phyloP scores from a whole-genome alignment of 2,113 vertebrate species.

The Oncorhynchus gorbuscha region DNA sequence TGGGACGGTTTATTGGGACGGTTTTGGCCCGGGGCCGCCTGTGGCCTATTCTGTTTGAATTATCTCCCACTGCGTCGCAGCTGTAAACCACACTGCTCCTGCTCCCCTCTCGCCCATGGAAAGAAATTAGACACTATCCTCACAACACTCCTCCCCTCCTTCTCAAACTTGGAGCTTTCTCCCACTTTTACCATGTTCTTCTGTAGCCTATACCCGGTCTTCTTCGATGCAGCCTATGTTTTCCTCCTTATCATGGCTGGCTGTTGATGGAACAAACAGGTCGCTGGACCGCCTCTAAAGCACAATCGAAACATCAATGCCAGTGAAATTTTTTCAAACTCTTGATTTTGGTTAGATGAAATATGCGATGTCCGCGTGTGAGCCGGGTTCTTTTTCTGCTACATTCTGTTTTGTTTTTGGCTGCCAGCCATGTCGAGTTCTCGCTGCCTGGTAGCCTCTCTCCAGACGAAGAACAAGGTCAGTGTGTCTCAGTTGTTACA shows the following conservation, averaged over 20 bases:
- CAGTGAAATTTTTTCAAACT: slow-evolving; percentile 38
- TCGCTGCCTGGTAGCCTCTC: slow-evolving; percentile 66
- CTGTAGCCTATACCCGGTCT: slow-evolving; percentile 23
- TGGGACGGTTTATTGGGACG: neutral
- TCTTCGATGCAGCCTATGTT: slow-evolving; percentile 36
- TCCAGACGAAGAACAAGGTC: slow-evolving; percentile 84
- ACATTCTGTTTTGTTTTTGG: slow-evolving; percentile 72
- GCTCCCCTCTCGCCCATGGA: slow-evolving; percentile 42
- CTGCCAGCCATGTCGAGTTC: slow-evolving; percentile 67
- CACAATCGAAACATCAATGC: slow-evolving; percentile 36
- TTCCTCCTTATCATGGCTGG: slow-evolving; percentile 53
- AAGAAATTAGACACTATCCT: slow-evolving; percentile 59
- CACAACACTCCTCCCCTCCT: slow-evolving; percentile 67
- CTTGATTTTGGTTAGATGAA: slow-evolving; percentile 65
- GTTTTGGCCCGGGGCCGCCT: neutral
- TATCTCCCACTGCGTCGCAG: slow-evolving; percentile 10
- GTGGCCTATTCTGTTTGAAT: neutral
- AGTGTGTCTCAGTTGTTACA: slow-evolving; percentile 58
- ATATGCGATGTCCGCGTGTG: slow-evolving; percentile 80
- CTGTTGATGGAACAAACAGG: slow-evolving; percentile 48
- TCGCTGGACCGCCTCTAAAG: slow-evolving; percentile 35
- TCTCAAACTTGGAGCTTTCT: slow-evolving; percentile 46
- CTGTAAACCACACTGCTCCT: slow-evolving; percentile 13
- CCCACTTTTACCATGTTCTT: slow-evolving; percentile 49
- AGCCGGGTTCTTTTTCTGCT: slow-evolving; percentile 74